These are phyloP conservation scores for Archegozetes longisetosus DNA, from an alignment of 1,140 invertebrate species.

Conservation along the genomic window DNA sequence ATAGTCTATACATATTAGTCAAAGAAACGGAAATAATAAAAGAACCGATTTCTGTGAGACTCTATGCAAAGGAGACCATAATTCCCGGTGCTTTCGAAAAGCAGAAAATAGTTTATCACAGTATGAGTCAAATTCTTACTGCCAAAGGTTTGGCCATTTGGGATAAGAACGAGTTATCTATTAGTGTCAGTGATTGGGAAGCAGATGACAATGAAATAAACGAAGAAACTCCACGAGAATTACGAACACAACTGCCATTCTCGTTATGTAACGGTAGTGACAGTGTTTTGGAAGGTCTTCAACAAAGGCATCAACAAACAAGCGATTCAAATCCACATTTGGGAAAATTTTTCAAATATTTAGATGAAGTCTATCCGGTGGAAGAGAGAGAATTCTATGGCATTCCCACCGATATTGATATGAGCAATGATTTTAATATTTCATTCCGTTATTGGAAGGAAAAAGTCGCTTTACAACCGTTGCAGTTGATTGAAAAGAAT, in stretches of 20 bases:
- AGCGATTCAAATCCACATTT: not conserved
- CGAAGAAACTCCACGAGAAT: not conserved
- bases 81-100: not conserved
- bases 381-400: not conserved
- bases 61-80: not conserved
- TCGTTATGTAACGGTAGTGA: not conserved
- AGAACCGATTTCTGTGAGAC: not conserved
- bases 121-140: not conserved
- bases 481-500: not conserved
- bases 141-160: not conserved
- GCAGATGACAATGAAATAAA: slow-evolving; percentile 2
- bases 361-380: not conserved
- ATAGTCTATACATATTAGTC: not conserved
- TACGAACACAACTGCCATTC: not conserved
- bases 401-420: not conserved
- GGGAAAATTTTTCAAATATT: not conserved
- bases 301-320: not conserved
- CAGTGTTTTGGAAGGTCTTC: not conserved
- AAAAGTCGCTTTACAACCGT: not conserved
- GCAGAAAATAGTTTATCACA: not conserved
- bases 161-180: not conserved
- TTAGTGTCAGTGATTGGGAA: slow-evolving; percentile 9
- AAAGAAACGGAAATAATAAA: not conserved
- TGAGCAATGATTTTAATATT: not conserved
- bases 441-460: not conserved